phyloP scores from a whole-genome alignment of 2,797 vertebrate genomes.

The Poecilia velifera region DNA sequence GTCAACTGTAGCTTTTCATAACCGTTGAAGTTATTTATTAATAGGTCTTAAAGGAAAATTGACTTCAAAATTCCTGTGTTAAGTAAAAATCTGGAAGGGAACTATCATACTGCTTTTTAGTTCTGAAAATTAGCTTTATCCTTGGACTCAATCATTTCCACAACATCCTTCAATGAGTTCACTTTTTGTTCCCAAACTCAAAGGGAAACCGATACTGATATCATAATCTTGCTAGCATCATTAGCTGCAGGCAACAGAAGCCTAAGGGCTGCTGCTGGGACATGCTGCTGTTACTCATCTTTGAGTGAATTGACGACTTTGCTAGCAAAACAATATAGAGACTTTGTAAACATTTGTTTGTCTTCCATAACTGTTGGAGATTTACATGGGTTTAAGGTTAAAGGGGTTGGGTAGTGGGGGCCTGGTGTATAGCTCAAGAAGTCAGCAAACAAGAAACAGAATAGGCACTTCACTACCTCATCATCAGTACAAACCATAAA shows the following conservation, averaged over 20 bases:
- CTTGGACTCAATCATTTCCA: not conserved
- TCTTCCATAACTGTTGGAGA: not conserved
- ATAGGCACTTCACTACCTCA: not conserved
- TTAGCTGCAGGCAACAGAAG: slow-evolving; percentile 27
- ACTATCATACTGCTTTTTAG: not conserved
- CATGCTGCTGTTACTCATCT: not conserved
- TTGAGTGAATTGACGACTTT: not conserved
- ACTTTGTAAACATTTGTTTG: not conserved
- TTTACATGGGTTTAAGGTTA: not conserved
- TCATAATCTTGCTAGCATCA: slow-evolving; percentile 17
- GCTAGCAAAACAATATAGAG: slow-evolving; percentile 1
- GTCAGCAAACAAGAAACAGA: not conserved
- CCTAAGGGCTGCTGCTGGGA: not conserved
- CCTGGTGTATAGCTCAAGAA: not conserved
- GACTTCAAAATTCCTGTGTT: not conserved
- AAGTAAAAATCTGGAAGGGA: not conserved
- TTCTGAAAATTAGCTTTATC: not conserved
- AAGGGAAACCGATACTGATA: slow-evolving; percentile 14
- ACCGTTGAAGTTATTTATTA: not conserved
- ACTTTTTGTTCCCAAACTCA: not conserved
- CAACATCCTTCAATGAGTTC: not conserved
- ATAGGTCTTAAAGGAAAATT: not conserved
- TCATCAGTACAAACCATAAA: not conserved
- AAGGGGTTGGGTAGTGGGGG: not conserved
- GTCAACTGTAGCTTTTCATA: not conserved